Conservation (phyloP, 2,113 vertebrate species). For the Proteles cristata region DNA sequence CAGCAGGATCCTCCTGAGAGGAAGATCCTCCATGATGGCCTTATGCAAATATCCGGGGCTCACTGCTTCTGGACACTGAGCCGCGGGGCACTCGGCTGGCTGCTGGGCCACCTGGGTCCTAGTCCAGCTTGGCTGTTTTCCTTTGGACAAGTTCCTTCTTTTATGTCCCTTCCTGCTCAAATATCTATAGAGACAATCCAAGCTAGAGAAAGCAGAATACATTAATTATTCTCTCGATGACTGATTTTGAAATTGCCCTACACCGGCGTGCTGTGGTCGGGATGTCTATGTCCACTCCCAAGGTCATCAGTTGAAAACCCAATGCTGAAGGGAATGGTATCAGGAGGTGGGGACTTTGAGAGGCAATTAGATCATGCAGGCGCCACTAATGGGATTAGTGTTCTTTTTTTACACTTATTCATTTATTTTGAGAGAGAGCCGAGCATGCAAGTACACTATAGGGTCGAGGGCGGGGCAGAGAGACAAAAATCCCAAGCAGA, state of each 20-base stretch:
- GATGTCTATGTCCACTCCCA: not conserved
- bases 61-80: rapidly evolving
- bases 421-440: no score
- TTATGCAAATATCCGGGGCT: not conserved
- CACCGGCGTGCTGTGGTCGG: not conserved
- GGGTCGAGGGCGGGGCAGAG: no score
- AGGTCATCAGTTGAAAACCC: not conserved
- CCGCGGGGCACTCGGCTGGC: rapidly evolving
- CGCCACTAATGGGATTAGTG: rapidly evolving
- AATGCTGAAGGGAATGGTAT: rapidly evolving
- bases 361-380: not conserved
- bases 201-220: not conserved
- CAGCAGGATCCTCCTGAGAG: not conserved
- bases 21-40: not conserved
- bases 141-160: not conserved
- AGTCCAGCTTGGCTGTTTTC: not conserved
- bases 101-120: not conserved
- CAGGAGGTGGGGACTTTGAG: not conserved
- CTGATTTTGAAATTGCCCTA: not conserved
- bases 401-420: not conserved
- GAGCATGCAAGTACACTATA: no score
- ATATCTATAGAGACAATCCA: not conserved
- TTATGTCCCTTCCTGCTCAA: not conserved
- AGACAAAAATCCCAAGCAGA: no score
- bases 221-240: not conserved